Evolutionary conservation across 37 sponge, comb jelly and placozoan species (phyloP).

Genomic region (Aplysina aerophoba): DNA sequence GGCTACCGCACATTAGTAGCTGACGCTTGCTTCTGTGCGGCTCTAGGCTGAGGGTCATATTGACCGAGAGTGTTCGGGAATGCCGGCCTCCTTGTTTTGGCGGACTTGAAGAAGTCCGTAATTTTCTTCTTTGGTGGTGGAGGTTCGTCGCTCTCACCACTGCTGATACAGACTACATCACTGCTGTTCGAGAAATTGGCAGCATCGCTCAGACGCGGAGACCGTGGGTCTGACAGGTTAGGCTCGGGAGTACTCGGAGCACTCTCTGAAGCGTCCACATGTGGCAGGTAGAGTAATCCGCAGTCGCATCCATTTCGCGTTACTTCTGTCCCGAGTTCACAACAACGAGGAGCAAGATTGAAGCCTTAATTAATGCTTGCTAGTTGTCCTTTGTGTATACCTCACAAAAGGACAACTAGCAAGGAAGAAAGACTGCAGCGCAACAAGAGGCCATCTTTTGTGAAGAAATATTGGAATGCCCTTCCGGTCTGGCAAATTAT

Average conservation of each 20-base stretch:
- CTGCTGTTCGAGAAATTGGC: not conserved
- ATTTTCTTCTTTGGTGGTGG: not conserved
- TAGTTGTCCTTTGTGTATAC: not conserved
- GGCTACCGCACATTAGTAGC: not conserved
- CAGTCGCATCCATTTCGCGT: not conserved
- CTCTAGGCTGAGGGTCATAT: not conserved
- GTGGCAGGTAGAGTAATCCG: not conserved
- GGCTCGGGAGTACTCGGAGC: constrained; percentile 9
- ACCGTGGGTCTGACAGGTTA: not conserved
- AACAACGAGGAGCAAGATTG: not conserved
- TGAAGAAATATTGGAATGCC: not conserved
- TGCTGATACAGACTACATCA: constrained; percentile 8
- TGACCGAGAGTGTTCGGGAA: constrained; percentile 1
- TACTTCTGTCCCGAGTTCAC: not conserved
- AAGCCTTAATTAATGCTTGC: not conserved
- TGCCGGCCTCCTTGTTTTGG: not conserved
- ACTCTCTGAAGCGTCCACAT: not conserved
- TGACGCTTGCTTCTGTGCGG: not conserved
- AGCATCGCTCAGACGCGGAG: not conserved
- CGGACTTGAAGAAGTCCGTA: not conserved
- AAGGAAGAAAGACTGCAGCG: not conserved
- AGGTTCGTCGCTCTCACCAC: not conserved
- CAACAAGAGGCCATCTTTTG: constrained; percentile 8
- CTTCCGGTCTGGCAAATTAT: not conserved
- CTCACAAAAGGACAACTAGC: not conserved